phyloP scores from a whole-genome alignment of 2,797 vertebrate genomes.

The Ispidina picta region DNA sequence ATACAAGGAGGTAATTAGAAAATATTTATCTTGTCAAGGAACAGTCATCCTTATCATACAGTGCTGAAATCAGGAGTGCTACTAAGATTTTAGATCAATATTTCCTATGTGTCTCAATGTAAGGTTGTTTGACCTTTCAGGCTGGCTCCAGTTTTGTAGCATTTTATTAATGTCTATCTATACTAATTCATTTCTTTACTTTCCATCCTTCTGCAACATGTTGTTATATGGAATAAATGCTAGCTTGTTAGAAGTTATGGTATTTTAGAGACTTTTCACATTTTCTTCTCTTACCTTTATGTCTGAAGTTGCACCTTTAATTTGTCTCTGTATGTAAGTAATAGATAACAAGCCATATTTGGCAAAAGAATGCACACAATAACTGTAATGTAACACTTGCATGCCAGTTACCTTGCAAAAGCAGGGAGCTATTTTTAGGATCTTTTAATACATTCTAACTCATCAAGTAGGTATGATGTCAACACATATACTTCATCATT shows the following conservation, averaged over 20 bases:
- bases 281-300: conserved; percentile 5
- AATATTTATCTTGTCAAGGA: background rate
- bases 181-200: background rate
- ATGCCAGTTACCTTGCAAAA: conserved; percentile 68
- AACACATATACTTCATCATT: conserved; percentile 73
- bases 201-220: background rate
- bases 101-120: background rate
- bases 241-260: background rate
- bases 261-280: background rate
- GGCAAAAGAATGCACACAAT: conserved; percentile 80
- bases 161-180: background rate
- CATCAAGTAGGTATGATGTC: conserved; percentile 68
- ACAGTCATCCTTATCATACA: background rate
- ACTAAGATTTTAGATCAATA: background rate
- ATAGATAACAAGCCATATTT: conserved; percentile 76
- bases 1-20: background rate
- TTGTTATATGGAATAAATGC: background rate
- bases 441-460: conserved; percentile 64
- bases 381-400: conserved; percentile 73
- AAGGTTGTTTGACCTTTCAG: background rate
- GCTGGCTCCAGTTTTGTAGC: background rate
- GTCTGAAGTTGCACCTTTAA: background rate
- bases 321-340: conserved; percentile 43
- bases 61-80: background rate
- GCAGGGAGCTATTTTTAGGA: conserved; percentile 73